Conservation (phyloP, 2,113 vertebrate genomes). For the Genyomyrus donnyi region DNA sequence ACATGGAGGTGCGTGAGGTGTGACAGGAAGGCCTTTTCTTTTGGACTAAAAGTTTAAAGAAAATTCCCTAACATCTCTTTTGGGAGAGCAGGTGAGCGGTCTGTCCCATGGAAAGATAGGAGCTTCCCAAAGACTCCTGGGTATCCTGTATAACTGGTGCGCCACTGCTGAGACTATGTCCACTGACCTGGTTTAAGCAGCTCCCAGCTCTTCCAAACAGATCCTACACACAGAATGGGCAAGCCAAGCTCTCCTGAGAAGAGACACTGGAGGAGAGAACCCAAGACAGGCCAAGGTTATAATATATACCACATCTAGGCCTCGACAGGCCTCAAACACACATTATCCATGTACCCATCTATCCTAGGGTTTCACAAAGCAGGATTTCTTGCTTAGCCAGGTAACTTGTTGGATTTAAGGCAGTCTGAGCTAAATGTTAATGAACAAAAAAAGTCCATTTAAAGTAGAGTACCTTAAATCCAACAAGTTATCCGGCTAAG, state of each 20-base stretch:
- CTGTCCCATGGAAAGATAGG: neutral
- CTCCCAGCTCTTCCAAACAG: constrained; percentile 92
- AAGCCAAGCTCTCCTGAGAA: constrained; percentile 65
- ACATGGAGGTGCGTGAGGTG: constrained; percentile 1
- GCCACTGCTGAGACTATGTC: neutral
- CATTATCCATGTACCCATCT: neutral
- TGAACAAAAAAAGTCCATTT: neutral
- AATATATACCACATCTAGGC: neutral
- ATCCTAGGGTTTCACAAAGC: neutral
- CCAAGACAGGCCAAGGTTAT: neutral
- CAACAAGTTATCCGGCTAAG: neutral
- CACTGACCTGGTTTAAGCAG: constrained; percentile 69
- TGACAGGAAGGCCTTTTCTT: neutral
- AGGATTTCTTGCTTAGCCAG: neutral
- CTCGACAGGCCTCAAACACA: neutral
- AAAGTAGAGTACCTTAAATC: neutral
- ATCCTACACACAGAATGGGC: constrained; percentile 86
- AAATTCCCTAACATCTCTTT: neutral
- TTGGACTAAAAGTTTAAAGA: neutral
- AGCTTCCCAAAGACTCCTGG: neutral
- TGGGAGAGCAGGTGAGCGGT: neutral
- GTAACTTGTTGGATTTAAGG: neutral
- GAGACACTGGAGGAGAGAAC: constrained; percentile 55
- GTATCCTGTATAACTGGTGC: neutral
- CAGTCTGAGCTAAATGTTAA: neutral